Evolutionary conservation across 2,113 vertebrate species (phyloP).

Genomic region (Pyrgilauda ruficollis): DNA sequence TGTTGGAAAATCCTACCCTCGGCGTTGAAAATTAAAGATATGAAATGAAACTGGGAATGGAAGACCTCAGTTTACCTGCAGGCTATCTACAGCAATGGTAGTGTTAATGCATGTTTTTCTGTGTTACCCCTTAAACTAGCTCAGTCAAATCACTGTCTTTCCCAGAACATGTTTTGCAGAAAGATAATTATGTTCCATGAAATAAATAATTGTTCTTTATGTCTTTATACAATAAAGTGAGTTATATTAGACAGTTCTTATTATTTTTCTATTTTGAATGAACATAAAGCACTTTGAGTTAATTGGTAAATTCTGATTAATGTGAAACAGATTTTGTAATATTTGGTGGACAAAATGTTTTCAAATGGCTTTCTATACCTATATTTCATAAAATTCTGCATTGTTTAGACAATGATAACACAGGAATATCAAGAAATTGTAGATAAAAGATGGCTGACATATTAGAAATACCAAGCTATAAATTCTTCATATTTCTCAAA

Average conservation of each 20-base stretch:
- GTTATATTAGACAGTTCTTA: background rate
- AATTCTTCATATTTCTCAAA: background rate
- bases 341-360: background rate
- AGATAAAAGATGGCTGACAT: background rate
- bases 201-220: background rate
- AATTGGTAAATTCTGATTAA: background rate
- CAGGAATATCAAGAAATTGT: background rate
- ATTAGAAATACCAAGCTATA: background rate
- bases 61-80: slow-evolving; percentile 74
- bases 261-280: background rate
- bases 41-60: slow-evolving; percentile 76
- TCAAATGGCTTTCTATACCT: background rate
- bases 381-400: background rate
- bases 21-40: slow-evolving; percentile 48
- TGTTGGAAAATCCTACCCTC: slow-evolving; percentile 53
- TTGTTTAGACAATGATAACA: background rate
- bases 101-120: slow-evolving; percentile 69
- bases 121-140: slow-evolving; percentile 3
- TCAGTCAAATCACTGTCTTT: background rate
- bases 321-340: background rate
- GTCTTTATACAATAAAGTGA: background rate
- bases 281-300: background rate
- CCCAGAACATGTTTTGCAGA: background rate
- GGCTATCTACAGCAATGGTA: slow-evolving; percentile 67
- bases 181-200: background rate